Evolutionary conservation across 2,113 vertebrate genomes (phyloP).

Genomic region (Oxyura jamaicensis): DNA sequence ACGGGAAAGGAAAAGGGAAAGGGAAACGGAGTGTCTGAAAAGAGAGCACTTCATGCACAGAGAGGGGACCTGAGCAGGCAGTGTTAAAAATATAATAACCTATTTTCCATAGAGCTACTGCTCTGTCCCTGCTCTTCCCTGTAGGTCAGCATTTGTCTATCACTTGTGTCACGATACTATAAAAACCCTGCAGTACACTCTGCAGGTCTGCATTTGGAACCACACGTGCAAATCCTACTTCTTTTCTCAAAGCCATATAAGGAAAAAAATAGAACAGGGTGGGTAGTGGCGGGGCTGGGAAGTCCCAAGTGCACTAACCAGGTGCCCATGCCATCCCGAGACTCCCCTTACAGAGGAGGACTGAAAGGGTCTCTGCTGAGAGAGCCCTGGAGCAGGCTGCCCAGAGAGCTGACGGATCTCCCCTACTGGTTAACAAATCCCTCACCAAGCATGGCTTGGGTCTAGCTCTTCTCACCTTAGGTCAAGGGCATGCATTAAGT

Average conservation of each 20-base stretch:
- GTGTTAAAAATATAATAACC: neutral
- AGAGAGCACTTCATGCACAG: fast-evolving
- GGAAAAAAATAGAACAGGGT: neutral
- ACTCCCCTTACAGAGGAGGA: neutral
- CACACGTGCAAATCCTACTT: fast-evolving
- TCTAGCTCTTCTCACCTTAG: neutral
- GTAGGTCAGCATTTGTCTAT: neutral
- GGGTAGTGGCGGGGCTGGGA: neutral
- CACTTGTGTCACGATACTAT: neutral
- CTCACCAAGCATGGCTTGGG: fast-evolving
- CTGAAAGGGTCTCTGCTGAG: neutral
- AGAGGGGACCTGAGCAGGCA: neutral
- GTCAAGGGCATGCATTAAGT: neutral
- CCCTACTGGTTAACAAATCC: neutral
- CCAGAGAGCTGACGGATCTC: neutral
- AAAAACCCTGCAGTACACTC: neutral
- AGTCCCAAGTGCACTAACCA: neutral
- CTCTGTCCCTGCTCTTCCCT: neutral
- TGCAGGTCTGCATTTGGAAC: neutral
- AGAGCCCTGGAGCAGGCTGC: neutral
- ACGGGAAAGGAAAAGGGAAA: too few relatives aligned
- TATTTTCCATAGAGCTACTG: fast-evolving
- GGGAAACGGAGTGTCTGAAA: neutral
- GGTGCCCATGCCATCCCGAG: fast-evolving
- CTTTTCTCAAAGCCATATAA: neutral